These are phyloP conservation scores for Scaptomyza pallida DNA, from an alignment of 1,140 invertebrate genomes.

Conservation along the genomic window DNA sequence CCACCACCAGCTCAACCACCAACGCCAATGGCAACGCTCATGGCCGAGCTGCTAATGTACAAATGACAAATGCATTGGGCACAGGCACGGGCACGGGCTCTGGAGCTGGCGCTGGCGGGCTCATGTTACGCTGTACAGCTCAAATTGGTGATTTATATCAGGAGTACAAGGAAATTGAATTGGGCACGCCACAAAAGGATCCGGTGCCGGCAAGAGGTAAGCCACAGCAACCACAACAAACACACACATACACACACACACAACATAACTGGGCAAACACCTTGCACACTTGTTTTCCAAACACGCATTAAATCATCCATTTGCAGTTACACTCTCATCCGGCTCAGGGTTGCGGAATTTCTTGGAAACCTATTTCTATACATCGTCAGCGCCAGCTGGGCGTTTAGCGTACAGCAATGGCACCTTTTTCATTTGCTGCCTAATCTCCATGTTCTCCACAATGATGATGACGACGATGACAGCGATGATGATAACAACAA, in stretches of 20 bases:
- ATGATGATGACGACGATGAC: too few species aligned
- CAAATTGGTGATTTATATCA: slow-evolving; percentile 85
- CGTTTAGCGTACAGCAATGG: neutral
- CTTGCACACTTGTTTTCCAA: slow-evolving; percentile 22
- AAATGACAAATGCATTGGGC: slow-evolving; percentile 52
- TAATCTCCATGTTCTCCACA: slow-evolving; percentile 26
- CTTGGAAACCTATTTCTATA: slow-evolving; percentile 68
- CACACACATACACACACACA: slow-evolving; percentile 14
- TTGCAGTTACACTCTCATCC: slow-evolving; percentile 73
- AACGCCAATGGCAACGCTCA: slow-evolving; percentile 49
- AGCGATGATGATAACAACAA: slow-evolving; percentile 36
- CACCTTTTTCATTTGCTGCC: slow-evolving; percentile 18
- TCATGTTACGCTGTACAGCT: slow-evolving; percentile 85
- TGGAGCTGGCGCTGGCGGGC: slow-evolving; percentile 66
- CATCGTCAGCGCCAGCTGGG: slow-evolving; percentile 51
- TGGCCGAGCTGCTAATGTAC: slow-evolving; percentile 34
- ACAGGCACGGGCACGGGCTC: slow-evolving; percentile 34
- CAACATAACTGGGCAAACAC: slow-evolving; percentile 10
- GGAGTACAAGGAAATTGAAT: slow-evolving; percentile 85
- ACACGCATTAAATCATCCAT: slow-evolving; percentile 37
- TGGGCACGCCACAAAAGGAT: slow-evolving; percentile 85
- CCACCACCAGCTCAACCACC: slow-evolving; percentile 44
- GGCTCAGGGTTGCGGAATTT: slow-evolving; percentile 60
- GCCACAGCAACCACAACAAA: slow-evolving; percentile 54
- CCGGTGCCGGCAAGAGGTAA: slow-evolving; percentile 86